These are phyloP conservation scores for Eristalis tenax DNA, from an alignment of 2,888 invertebrate genomes.

Conservation along the genomic window DNA sequence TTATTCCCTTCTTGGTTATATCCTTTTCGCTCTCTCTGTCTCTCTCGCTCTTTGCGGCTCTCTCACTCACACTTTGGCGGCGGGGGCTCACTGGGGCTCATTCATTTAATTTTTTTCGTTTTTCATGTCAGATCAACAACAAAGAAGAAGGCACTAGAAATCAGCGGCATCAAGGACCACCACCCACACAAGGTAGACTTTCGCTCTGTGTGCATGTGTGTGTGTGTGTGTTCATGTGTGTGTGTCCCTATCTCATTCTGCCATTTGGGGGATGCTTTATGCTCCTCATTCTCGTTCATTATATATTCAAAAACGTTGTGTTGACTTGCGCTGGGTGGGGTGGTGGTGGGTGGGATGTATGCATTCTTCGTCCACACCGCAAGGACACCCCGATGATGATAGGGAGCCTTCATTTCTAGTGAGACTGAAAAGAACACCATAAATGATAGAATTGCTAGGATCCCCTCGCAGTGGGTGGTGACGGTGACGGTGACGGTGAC, in stretches of 20 bases:
- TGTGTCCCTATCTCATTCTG: not conserved
- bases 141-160: conserved; percentile 33
- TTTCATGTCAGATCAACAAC: conserved; percentile 45
- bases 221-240: not conserved
- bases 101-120: conserved; percentile 36
- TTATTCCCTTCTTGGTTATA: conserved; percentile 3
- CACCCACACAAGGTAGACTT: not conserved
- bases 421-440: too few species aligned
- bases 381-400: too few species aligned
- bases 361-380: too few species aligned
- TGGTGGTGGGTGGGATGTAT: too few species aligned
- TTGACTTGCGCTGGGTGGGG: too few species aligned
- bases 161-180: not conserved
- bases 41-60: not conserved
- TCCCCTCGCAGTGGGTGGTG: too few species aligned
- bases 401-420: too few species aligned
- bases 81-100: not conserved
- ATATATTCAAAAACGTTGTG: conserved; percentile 45
- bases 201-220: too few species aligned
- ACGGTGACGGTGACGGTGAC: too few species aligned
- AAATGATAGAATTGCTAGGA: too few species aligned
- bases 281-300: conserved; percentile 25
- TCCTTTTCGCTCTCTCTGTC: not conserved
- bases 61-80: conserved; percentile 10
- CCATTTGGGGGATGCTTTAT: not conserved